These are phyloP conservation scores for Xenops minutus DNA, from an alignment of 2,797 vertebrate species.

Conservation along the genomic window DNA sequence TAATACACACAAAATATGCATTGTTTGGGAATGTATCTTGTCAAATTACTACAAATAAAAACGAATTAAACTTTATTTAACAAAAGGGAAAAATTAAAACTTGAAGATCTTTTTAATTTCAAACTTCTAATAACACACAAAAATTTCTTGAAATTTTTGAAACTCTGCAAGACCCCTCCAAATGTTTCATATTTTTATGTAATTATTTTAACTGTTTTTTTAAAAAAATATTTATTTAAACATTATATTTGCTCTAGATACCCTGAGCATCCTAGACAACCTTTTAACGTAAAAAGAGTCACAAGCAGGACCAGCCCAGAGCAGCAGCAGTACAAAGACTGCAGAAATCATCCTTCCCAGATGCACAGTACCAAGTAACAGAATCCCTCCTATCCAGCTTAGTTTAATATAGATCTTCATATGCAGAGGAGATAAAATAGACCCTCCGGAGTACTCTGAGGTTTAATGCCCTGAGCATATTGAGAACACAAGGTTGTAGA, in stretches of 20 bases:
- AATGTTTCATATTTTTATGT: neutral
- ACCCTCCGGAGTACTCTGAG: neutral
- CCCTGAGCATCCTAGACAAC: neutral
- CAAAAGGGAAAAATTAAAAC: neutral
- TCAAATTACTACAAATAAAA: neutral
- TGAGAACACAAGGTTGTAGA: neutral
- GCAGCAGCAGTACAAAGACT: neutral
- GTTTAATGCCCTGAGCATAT: neutral
- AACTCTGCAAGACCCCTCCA: neutral
- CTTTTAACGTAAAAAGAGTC: neutral
- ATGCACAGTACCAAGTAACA: neutral
- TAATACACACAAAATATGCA: accelerated
- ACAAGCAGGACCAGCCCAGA: neutral
- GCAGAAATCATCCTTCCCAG: neutral
- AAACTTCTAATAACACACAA: neutral
- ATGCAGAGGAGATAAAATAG: neutral
- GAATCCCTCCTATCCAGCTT: neutral
- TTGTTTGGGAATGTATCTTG: neutral
- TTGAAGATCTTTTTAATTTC: neutral
- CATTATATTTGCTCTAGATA: neutral
- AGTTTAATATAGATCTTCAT: neutral
- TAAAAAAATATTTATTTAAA: neutral
- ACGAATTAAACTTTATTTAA: neutral
- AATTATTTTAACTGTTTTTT: neutral
- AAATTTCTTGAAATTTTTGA: neutral